Evolutionary conservation across 2,888 invertebrate species (phyloP).

Genomic region (Phragmatobia fuliginosa): DNA sequence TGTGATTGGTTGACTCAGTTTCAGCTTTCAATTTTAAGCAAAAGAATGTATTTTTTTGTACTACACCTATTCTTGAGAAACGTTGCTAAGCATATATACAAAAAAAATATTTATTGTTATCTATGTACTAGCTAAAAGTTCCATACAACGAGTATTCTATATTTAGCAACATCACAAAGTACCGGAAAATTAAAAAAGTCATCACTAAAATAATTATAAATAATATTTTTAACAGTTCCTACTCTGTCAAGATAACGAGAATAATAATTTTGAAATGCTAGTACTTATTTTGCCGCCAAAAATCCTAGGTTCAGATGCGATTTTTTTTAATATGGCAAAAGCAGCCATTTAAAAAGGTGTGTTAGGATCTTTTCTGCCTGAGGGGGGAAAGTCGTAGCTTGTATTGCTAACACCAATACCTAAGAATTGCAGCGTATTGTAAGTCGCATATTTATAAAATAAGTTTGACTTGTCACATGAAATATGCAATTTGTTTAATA

Average conservation of each 20-base stretch:
- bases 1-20: too few relatives aligned
- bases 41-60: too few relatives aligned
- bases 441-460: neutral
- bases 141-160: too few relatives aligned
- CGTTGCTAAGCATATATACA: neutral
- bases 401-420: too few relatives aligned
- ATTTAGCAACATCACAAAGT: neutral
- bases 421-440: neutral
- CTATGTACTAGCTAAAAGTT: neutral
- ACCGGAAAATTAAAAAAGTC: too few relatives aligned
- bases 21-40: too few relatives aligned
- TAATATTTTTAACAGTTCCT: neutral
- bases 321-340: neutral
- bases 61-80: neutral
- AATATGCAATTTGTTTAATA: neutral
- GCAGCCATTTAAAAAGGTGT: neutral
- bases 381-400: too few relatives aligned
- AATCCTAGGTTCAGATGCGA: neutral
- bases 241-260: neutral
- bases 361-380: neutral
- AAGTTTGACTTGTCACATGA: neutral
- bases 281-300: neutral
- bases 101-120: neutral
- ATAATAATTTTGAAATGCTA: neutral
- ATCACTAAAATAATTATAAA: neutral